Percentiles rank a stretch among this genome's conserved stretches.
Conservation (phyloP, 2,888 invertebrate genomes). For the Mantis religiosa region DNA sequence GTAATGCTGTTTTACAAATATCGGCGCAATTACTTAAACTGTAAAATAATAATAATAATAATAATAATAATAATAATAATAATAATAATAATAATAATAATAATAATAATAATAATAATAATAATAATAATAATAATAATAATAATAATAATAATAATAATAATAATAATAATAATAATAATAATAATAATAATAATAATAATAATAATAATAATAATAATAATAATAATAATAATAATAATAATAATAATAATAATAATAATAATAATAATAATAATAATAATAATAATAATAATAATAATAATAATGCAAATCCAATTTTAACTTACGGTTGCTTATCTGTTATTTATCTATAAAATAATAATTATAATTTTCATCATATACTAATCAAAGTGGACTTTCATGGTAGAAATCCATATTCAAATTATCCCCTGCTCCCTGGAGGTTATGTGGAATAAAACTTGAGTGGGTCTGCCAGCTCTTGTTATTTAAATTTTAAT, state of each 20-base stretch:
- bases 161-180: not conserved
- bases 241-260: not conserved
- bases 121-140: not conserved
- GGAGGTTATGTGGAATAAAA: too few species aligned
- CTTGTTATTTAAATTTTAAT: too few species aligned
- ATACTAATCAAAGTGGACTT: too few species aligned
- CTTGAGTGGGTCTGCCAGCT: too few species aligned
- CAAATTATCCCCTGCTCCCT: too few species aligned
- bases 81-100: not conserved
- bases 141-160: not conserved
- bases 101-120: too few species aligned
- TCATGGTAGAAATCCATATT: too few species aligned
- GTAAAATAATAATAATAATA: not conserved
- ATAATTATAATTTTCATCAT: too few species aligned
- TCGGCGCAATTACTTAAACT: not conserved
- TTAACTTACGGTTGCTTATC: too few species aligned
- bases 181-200: not conserved
- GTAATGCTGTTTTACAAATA: too few species aligned
- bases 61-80: not conserved
- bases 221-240: not conserved
- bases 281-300: not conserved
- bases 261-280: not conserved
- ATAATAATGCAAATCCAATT: not conserved
- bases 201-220: not conserved
- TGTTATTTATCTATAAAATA: too few species aligned